phyloP scores from a whole-genome alignment of 2,888 invertebrate genomes.

The Cheilosia vulpina region DNA sequence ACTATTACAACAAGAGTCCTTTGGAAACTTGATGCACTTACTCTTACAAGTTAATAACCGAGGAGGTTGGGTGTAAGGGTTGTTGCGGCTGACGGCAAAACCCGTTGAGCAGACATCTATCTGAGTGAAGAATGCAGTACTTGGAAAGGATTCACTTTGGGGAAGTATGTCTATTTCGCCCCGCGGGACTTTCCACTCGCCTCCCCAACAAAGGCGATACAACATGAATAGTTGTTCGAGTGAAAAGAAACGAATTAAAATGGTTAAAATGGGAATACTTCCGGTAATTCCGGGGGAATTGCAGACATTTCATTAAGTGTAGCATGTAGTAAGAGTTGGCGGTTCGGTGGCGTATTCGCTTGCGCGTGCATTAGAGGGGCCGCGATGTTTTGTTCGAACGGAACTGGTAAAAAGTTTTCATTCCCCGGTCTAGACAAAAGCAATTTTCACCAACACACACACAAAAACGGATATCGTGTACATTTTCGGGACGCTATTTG shows the following conservation, averaged over 20 bases:
- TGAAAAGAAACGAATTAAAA: constrained; percentile 52
- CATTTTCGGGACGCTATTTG: constrained; percentile 50
- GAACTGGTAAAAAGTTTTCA: constrained; percentile 50
- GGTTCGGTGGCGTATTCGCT: constrained; percentile 27
- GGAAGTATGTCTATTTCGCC: constrained; percentile 19
- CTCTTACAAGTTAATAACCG: constrained; percentile 22
- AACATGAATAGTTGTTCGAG: constrained; percentile 44
- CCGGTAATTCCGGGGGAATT: constrained; percentile 45
- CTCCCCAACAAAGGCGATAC: constrained; percentile 9
- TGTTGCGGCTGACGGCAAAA: not conserved
- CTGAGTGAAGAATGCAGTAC: constrained; percentile 22
- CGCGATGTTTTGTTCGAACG: constrained; percentile 26
- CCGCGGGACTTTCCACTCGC: not conserved
- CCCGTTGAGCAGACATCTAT: not conserved
- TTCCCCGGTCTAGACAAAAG: constrained; percentile 73
- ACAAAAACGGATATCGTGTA: constrained; percentile 16
- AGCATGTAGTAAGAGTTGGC: constrained; percentile 36
- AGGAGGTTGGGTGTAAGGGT: not conserved
- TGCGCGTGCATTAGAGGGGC: constrained; percentile 45
- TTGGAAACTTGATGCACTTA: constrained; percentile 17
- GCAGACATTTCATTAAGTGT: constrained; percentile 68
- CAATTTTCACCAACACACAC: constrained; percentile 42
- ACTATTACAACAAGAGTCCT: no score
- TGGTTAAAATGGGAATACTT: constrained; percentile 69
- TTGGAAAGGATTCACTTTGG: constrained; percentile 22